A percentile compares a stretch with the other conserved stretches of the same genome.
These are phyloP conservation scores for Notechis scutatus DNA, from an alignment of 2,113 vertebrate species.

Conservation along the genomic window DNA sequence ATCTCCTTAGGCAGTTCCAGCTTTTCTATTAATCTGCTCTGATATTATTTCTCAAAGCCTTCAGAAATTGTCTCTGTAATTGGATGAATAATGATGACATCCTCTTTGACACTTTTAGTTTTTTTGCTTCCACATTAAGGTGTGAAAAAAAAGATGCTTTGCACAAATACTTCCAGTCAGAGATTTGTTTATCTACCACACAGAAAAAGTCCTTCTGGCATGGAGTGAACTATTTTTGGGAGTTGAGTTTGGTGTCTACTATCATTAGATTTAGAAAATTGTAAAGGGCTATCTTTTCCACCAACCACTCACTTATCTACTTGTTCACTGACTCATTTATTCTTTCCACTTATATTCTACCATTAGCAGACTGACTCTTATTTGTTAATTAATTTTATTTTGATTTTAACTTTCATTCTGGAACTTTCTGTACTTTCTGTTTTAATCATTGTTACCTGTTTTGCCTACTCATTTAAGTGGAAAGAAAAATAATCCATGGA, in stretches of 20 bases:
- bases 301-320: background rate
- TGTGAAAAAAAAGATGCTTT: background rate
- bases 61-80: background rate
- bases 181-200: background rate
- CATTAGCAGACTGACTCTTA: background rate
- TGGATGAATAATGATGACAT: background rate
- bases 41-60: background rate
- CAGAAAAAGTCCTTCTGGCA: background rate
- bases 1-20: background rate
- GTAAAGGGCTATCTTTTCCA: background rate
- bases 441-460: background rate
- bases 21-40: background rate
- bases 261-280: background rate
- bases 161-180: background rate
- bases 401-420: background rate
- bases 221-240: background rate
- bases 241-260: background rate
- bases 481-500: background rate
- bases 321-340: background rate
- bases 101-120: background rate
- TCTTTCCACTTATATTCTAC: background rate
- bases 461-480: background rate
- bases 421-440: background rate
- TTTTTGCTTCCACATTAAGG: background rate
- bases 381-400: background rate